Base-by-base conservation (phyloP, 2,888 invertebrate genomes). In the Synanthedon formicaeformis region DNA sequence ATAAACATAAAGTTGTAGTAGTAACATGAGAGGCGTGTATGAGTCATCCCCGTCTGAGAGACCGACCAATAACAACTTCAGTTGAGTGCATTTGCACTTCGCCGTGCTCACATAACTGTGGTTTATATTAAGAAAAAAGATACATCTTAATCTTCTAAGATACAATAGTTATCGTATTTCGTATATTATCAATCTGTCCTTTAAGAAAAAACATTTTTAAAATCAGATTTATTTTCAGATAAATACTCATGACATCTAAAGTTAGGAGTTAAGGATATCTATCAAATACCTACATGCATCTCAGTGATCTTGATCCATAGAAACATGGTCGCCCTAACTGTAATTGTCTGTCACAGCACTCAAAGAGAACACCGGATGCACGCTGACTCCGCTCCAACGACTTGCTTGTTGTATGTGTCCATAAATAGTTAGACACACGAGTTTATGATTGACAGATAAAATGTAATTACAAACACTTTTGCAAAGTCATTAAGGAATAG, bases 391-490 rank as follows among this genome's bases (percentile, higher is more conserved):
- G 13, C 57, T 55, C 53, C 58, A 51, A 34, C 49, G 34, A 40
- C 54, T 16, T 45, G 45, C 45, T 40, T 50, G n/a, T 53, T 49
- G 40, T 51, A 52, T 40, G 53, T 51, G 55, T 50, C 58, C 60
- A 56, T 61, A 63, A 53, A 61, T 57, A 62, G 57, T 57, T 59
- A 64, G 65, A 66, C 34, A 34, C 10, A 34, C 34, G 10, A 34
- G 34, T 34, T 34, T 62, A 55, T 60, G 62, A 67, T 65, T 57
- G 56, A 53, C 54, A 62, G 61, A 65, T 65, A 62, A 66, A 60
- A 64, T 64, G 61, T 64, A 65, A 65, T 66, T 64, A 65, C 58
- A 59, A 60, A 53, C 56, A 62, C 58, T 64, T 41, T 62, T 58
- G 60, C 63, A 60, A 58, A 56, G 58, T 63, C 64, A 61, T 57